A percentile compares a stretch with the other conserved stretches of the same genome.
phyloP scores from a whole-genome alignment of 2,113 vertebrate genomes.

The Oceanites oceanicus region DNA sequence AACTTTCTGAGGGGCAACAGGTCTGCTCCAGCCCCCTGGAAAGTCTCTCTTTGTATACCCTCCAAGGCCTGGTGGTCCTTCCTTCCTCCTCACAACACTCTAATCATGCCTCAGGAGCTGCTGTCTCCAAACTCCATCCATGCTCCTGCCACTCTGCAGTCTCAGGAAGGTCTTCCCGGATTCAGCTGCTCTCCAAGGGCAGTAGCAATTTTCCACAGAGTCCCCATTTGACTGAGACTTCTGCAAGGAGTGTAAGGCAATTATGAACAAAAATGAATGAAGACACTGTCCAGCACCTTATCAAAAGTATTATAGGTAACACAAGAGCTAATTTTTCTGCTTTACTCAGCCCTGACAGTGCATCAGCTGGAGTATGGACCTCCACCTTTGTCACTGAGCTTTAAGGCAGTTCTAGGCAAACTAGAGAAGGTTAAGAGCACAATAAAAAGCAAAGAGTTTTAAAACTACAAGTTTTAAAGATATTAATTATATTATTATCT shows the following conservation, averaged over 20 bases:
- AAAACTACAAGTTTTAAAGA: no score
- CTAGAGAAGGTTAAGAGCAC: background rate
- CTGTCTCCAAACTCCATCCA: background rate
- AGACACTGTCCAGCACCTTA: background rate
- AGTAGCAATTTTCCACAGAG: background rate
- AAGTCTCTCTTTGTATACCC: background rate
- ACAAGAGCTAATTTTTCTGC: background rate
- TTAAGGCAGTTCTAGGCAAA: background rate
- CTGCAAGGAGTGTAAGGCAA: background rate
- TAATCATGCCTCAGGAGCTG: background rate
- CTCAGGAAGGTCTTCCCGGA: background rate
- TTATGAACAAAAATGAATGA: background rate
- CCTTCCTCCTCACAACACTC: background rate
- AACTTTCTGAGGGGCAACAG: background rate
- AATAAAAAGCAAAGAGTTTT: background rate
- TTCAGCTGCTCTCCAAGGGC: background rate
- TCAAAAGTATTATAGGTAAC: background rate
- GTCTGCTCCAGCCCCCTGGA: background rate
- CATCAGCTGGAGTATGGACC: no score
- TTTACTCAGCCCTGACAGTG: background rate
- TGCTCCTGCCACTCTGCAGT: background rate
- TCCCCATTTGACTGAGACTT: background rate
- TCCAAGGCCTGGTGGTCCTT: background rate
- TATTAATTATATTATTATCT: background rate
- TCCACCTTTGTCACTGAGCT: background rate